phyloP scores from a whole-genome alignment of 1,140 invertebrate species.

The Diorhabda carinulata region DNA sequence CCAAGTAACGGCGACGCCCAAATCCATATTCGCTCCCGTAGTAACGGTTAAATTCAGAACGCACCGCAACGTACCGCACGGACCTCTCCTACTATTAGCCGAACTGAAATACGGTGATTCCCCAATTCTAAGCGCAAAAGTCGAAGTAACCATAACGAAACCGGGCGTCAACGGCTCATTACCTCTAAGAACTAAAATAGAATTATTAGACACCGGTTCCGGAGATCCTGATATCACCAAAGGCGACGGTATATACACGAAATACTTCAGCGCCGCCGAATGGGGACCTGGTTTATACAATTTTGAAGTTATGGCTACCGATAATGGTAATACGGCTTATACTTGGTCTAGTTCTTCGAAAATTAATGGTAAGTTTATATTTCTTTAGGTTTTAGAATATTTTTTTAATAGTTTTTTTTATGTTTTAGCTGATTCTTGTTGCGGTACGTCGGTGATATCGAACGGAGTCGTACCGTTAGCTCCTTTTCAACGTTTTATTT shows the following conservation, averaged over 20 bases:
- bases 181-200: slow-evolving; percentile 48
- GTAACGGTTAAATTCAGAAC: slow-evolving; percentile 49
- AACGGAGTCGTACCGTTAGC: slow-evolving; percentile 46
- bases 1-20: slow-evolving; percentile 53
- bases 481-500: slow-evolving; percentile 50
- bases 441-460: slow-evolving; percentile 50
- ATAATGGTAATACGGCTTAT: slow-evolving; percentile 53
- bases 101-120: slow-evolving; percentile 55
- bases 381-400: slow-evolving; percentile 1
- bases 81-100: slow-evolving; percentile 50
- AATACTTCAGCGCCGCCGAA: slow-evolving; percentile 56
- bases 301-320: slow-evolving; percentile 50
- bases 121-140: slow-evolving; percentile 52
- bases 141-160: slow-evolving; percentile 51
- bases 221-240: slow-evolving; percentile 63
- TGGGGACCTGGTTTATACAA: slow-evolving; percentile 51
- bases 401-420: slow-evolving; percentile 23
- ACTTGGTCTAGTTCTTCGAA: slow-evolving; percentile 40
- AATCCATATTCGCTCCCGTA: slow-evolving; percentile 42
- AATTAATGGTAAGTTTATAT: slow-evolving; percentile 32
- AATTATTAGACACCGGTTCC: slow-evolving; percentile 58
- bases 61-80: slow-evolving; percentile 35
- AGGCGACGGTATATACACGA: slow-evolving; percentile 63
- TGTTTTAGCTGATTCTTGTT: slow-evolving; percentile 46
- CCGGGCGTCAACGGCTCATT: slow-evolving; percentile 46